Conservation (phyloP, 2,797 vertebrate species). For the Oreochromis mossambicus region DNA sequence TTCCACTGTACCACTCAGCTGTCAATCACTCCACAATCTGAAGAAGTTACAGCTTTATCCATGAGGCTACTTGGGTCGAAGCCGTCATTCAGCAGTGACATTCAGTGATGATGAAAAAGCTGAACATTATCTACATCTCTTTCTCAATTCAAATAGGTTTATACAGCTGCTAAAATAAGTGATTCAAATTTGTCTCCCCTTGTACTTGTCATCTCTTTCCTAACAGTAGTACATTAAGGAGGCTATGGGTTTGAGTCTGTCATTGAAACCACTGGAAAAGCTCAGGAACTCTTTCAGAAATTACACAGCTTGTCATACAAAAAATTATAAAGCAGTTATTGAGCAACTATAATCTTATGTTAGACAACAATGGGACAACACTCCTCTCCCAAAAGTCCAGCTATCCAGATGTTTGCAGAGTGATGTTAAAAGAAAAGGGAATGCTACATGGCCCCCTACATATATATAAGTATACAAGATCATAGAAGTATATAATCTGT, state of each 20-base stretch:
- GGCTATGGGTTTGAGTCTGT: neutral
- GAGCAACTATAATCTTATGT: neutral
- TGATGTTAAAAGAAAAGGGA: neutral
- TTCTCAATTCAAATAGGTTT: neutral
- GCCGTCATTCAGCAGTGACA: neutral
- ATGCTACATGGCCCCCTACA: neutral
- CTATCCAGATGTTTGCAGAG: neutral
- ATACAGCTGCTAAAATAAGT: neutral
- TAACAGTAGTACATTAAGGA: neutral
- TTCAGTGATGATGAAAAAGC: neutral
- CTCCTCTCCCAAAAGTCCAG: neutral
- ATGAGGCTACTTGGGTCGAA: neutral
- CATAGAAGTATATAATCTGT: neutral
- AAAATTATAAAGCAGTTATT: neutral
- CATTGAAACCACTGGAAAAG: neutral
- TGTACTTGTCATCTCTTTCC: neutral
- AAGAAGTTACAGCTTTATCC: neutral
- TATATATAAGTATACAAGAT: neutral
- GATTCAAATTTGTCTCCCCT: neutral
- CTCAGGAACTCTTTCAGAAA: neutral
- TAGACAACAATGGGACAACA: neutral
- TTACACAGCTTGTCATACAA: neutral
- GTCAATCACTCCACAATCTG: conserved; percentile 19
- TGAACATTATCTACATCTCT: neutral
- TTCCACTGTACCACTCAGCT: neutral